phyloP scores from a whole-genome alignment of 2,888 invertebrate genomes.

The Malacosoma neustria region DNA sequence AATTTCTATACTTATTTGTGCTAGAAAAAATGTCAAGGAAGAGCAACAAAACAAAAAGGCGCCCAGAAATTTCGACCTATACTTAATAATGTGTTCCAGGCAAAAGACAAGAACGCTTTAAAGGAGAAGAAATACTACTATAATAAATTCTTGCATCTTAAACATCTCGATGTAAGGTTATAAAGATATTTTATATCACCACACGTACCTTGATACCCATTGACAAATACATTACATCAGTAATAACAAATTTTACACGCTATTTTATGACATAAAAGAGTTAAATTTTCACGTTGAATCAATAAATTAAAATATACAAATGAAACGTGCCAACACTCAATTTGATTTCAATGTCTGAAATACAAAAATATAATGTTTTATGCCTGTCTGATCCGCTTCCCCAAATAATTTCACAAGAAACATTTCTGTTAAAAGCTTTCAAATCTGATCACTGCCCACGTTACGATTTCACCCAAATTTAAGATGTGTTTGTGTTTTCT shows the following conservation, averaged over 20 bases:
- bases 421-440: slow-evolving; percentile 6
- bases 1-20: too few relatives aligned
- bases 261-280: background rate
- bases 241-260: background rate
- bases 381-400: background rate
- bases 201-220: background rate
- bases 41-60: too few relatives aligned
- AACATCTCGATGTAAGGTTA: too few relatives aligned
- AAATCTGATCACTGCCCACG: slow-evolving; percentile 3
- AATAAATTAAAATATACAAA: background rate
- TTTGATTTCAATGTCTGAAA: background rate
- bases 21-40: too few relatives aligned
- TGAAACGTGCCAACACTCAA: background rate
- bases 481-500: background rate
- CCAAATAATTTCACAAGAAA: slow-evolving; percentile 4
- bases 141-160: too few relatives aligned
- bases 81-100: too few relatives aligned
- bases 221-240: background rate
- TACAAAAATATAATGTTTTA: background rate
- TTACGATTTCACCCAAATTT: slow-evolving; percentile 1
- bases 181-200: background rate
- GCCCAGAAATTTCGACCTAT: too few relatives aligned
- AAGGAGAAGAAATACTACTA: too few relatives aligned
- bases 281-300: background rate
- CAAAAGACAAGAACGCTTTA: too few relatives aligned